Evolutionary conservation across 2,888 invertebrate genomes (phyloP), one percentile per base, ranked within the genome.

Genomic region (Drosophila anomelani): DNA sequence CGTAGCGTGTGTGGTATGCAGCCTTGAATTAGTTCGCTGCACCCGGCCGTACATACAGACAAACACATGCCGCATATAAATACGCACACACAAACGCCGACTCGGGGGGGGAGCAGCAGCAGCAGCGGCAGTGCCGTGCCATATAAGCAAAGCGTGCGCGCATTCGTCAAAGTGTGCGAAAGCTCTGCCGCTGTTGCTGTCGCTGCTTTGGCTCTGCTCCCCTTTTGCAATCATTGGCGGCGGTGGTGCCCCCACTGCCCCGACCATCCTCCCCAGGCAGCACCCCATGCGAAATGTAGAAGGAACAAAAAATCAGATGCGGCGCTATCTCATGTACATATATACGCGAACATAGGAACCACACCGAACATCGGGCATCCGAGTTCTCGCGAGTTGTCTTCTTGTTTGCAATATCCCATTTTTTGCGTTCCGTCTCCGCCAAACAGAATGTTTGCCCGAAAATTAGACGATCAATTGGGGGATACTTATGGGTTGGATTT

Each of bases 21-120:
- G 92, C 92, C 92, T 92, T 92, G 92, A 92, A 92, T 92, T 92
- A 92, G 92, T 92, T 92, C 92, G 92, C 88, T 92, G 92, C 92
- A 92, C 92, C 92, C 92, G 91, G 88, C 89, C 87, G 90, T 71
- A 60, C 53, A 70, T 44, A 70, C 70, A 70, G 9, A 70, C 64
- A 64, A 41, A 41, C 60, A 61, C 23, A 12, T 34, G 34, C 36
- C 41, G 49, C 54, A 79, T 51, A 70, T 51, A 54, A 53, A 68
- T 60, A 63, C 47, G 39, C 56, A 41, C 39, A 54, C 38, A 29
- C 20, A 43, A 38, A 39, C 39, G 8, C 39, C 39, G n/a, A 43
- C 23, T 44, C 17, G 34, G 15, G 51, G 51, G 41, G 34, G 38
- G n/a, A 26, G 44, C 13, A 23, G 46, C 46, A 29, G 47, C 47